Evolutionary conservation across 2,113 vertebrate species (phyloP).

Genomic region (Pterocles orientalis): DNA sequence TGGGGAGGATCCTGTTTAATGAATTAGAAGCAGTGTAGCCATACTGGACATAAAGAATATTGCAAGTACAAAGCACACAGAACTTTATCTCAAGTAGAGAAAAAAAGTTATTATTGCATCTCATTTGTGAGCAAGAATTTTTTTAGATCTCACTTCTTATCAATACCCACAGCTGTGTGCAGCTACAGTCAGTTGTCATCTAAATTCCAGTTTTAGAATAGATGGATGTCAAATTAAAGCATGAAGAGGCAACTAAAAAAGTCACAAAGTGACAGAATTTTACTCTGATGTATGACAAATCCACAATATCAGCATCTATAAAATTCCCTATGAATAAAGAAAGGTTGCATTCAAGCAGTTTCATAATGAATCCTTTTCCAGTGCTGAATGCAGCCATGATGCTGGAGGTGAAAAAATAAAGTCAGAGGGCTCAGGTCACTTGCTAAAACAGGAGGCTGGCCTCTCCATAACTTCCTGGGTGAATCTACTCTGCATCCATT

Average conservation of each 20-base stretch:
- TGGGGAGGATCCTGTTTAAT: background rate
- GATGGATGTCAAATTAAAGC: conserved; percentile 17
- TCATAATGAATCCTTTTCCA: conserved; percentile 1
- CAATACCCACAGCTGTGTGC: background rate
- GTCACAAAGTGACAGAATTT: conserved; percentile 16
- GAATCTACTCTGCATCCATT: background rate
- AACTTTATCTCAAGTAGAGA: background rate
- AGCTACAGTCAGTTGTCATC: background rate
- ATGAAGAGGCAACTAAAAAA: conserved; percentile 10
- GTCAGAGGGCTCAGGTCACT: background rate
- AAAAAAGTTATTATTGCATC: background rate
- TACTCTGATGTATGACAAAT: background rate
- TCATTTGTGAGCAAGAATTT: conserved; percentile 6
- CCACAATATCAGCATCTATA: background rate
- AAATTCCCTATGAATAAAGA: conserved; percentile 14
- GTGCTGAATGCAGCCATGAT: conserved; percentile 3
- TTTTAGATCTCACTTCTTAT: background rate
- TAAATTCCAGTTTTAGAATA: background rate
- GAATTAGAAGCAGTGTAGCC: background rate
- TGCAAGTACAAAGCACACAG: background rate
- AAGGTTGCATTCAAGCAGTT: background rate
- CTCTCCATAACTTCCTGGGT: background rate
- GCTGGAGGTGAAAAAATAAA: conserved; percentile 15
- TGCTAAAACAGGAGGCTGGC: background rate
- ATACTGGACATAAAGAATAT: background rate